These are phyloP conservation scores for Thysanoteuthis rhombus DNA, from an alignment of 2,888 invertebrate species.

Conservation along the genomic window DNA sequence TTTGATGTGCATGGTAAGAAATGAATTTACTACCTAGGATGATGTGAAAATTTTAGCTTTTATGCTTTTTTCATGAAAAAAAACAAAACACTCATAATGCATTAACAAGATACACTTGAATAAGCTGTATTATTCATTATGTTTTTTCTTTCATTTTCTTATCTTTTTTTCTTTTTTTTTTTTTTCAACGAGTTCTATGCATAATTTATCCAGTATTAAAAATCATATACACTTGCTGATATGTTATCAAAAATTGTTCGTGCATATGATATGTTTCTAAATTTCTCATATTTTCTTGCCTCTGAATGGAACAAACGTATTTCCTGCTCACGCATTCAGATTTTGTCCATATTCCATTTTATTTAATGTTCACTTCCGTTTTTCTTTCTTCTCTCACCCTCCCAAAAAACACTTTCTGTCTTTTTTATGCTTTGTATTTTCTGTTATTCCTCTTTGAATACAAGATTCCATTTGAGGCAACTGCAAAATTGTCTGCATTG, in stretches of 20 bases:
- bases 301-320: too few relatives aligned
- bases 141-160: too few relatives aligned
- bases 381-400: background rate
- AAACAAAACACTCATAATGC: background rate
- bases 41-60: background rate
- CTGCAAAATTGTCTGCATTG: background rate
- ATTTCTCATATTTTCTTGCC: background rate
- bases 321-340: background rate
- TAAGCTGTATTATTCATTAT: background rate
- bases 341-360: background rate
- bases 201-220: background rate
- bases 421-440: background rate
- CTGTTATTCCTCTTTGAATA: background rate
- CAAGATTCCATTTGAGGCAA: background rate
- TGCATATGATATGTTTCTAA: background rate
- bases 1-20: too few relatives aligned
- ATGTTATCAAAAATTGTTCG: background rate
- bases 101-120: background rate
- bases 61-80: background rate
- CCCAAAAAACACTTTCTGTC: background rate
- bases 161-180: background rate
- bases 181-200: background rate
- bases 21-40: background rate
- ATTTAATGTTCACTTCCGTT: background rate
- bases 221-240: background rate